Conservation (phyloP, 2,113 vertebrate species). For the Oophaga pumilio region DNA sequence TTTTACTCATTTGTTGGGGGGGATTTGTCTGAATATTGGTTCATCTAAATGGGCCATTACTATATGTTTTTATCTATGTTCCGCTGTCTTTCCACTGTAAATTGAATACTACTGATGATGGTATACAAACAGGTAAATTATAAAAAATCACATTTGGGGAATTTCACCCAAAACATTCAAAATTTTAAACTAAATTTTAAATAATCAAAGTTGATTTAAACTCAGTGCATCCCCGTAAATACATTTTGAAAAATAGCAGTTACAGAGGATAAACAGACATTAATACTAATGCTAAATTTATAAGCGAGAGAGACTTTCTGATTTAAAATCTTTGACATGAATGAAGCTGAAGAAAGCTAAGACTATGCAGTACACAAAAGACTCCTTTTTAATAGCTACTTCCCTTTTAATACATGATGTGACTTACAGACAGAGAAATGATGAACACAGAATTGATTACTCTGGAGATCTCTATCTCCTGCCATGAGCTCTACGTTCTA, state of each 20-base stretch:
- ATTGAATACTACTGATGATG: too few species aligned
- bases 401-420: neutral
- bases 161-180: too few species aligned
- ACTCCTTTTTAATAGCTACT: neutral
- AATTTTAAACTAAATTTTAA: too few species aligned
- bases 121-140: too few species aligned
- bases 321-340: neutral
- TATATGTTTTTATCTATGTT: too few species aligned
- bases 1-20: too few species aligned
- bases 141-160: too few species aligned
- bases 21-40: too few species aligned
- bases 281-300: neutral
- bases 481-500: neutral
- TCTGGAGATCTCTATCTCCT: constrained; percentile 29
- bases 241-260: neutral
- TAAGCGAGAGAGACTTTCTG: neutral
- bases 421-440: neutral
- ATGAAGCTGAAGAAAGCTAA: neutral
- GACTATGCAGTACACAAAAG: neutral
- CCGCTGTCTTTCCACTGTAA: too few species aligned
- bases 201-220: too few species aligned
- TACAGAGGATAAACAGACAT: neutral
- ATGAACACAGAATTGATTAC: constrained; percentile 27
- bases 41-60: too few species aligned
- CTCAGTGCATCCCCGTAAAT: neutral